Percentiles rank a stretch among this genome's conserved stretches.
These are phyloP conservation scores for Seriola rivoliana DNA, from an alignment of 2,113 vertebrate genomes.

Conservation along the genomic window DNA sequence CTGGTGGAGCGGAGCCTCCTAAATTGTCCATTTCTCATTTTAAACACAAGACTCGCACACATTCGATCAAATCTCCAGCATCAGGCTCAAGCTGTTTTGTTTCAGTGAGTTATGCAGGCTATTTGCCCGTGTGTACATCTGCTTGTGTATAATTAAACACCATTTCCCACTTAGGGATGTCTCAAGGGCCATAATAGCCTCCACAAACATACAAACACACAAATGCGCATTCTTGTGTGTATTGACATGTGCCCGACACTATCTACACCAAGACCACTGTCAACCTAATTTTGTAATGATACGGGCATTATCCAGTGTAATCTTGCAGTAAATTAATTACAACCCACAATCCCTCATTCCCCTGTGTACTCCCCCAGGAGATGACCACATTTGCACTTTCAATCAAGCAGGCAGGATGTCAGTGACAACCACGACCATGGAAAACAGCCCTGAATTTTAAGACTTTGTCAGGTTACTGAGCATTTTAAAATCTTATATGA, in stretches of 20 bases:
- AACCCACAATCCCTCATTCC: constrained; percentile 70
- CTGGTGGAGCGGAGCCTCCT: neutral
- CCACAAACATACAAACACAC: constrained; percentile 50
- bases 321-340: constrained; percentile 85
- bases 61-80: neutral
- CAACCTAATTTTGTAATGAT: constrained; percentile 80
- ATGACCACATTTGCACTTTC: constrained; percentile 41
- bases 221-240: constrained; percentile 41
- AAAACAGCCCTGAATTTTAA: neutral
- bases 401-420: constrained; percentile 11
- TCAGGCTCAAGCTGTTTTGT: constrained; percentile 62
- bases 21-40: neutral
- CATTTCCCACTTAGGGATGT: constrained; percentile 66
- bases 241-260: constrained; percentile 46
- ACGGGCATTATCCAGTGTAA: constrained; percentile 82
- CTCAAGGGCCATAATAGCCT: constrained; percentile 63
- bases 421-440: neutral
- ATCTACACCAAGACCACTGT: constrained; percentile 66
- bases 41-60: neutral
- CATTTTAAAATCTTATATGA: neutral
- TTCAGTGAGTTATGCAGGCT: constrained; percentile 61
- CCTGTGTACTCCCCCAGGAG: constrained; percentile 61
- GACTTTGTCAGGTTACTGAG: neutral
- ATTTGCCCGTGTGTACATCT: constrained; percentile 71
- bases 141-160: constrained; percentile 78